Evolutionary conservation across 2,888 invertebrate genomes (phyloP).

Genomic region (Cloeon dipterum): DNA sequence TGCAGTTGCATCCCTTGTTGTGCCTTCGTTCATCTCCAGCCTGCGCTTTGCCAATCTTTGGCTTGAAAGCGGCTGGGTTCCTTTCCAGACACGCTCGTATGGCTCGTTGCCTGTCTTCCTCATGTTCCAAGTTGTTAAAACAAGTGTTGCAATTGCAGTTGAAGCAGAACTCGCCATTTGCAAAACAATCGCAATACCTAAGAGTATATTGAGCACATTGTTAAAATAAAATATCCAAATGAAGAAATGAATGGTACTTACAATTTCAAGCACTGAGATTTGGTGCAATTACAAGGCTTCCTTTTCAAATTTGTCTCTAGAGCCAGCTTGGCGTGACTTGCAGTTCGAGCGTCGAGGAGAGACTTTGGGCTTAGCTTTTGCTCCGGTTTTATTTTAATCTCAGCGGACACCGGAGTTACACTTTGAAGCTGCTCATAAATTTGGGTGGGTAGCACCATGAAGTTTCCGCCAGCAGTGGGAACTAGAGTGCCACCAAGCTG

Average conservation of each 20-base stretch:
- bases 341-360: neutral
- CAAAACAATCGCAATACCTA: slow-evolving; percentile 94
- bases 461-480: slow-evolving; percentile 18
- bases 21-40: slow-evolving; percentile 72
- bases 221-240: neutral
- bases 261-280: slow-evolving; percentile 92
- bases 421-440: neutral
- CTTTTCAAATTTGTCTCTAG: slow-evolving; percentile 36
- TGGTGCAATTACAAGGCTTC: slow-evolving; percentile 97
- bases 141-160: slow-evolving; percentile 96
- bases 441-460: slow-evolving; percentile 32
- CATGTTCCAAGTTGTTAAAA: slow-evolving; percentile 85
- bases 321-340: slow-evolving; percentile 7
- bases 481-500: slow-evolving; percentile 16
- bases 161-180: slow-evolving; percentile 97
- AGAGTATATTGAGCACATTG: slow-evolving; percentile 8
- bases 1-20: slow-evolving; percentile 97
- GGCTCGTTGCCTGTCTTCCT: slow-evolving; percentile 81
- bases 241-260: slow-evolving; percentile 23
- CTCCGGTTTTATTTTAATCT: neutral
- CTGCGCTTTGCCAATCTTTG: slow-evolving; percentile 79
- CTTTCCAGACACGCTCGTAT: slow-evolving; percentile 86
- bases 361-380: neutral
- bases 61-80: slow-evolving; percentile 94
- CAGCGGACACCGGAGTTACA: neutral